Conservation (phyloP, 2,888 invertebrate genomes). For the Steromphala cineraria region DNA sequence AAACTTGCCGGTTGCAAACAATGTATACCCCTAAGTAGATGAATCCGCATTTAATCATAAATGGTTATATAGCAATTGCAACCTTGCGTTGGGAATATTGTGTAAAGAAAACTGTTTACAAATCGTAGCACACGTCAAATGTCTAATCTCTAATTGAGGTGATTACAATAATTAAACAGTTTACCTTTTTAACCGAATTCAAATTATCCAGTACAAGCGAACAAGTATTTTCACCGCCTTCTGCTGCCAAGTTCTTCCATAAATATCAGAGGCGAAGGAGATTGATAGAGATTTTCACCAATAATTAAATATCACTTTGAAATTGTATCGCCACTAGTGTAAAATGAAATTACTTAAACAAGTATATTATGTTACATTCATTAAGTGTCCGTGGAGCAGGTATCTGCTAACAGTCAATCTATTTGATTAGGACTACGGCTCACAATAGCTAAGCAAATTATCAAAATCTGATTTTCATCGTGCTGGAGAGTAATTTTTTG, state of each 20-base stretch:
- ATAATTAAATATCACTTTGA: constrained; percentile 34
- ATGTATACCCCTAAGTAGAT: too few relatives aligned
- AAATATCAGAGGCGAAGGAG: background rate
- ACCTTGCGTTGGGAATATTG: too few relatives aligned
- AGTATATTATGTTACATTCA: constrained; percentile 38
- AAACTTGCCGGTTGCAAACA: too few relatives aligned
- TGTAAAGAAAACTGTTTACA: too few relatives aligned
- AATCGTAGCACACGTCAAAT: too few relatives aligned
- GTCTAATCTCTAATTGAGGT: too few relatives aligned
- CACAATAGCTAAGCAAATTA: constrained; percentile 34
- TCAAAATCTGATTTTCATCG: constrained; percentile 28
- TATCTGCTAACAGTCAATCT: constrained; percentile 8
- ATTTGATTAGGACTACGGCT: constrained; percentile 3
- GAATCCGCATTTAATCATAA: too few relatives aligned
- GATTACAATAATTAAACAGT: too few relatives aligned
- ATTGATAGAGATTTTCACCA: background rate
- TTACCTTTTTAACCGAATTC: too few relatives aligned
- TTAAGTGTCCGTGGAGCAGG: constrained; percentile 18
- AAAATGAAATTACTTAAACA: constrained; percentile 37
- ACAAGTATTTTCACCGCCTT: background rate
- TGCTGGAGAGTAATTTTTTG: constrained; percentile 22
- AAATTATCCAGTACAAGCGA: too few relatives aligned
- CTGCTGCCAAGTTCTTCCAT: background rate
- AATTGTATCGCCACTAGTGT: constrained; percentile 36
- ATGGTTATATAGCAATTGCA: too few relatives aligned